Percentiles rank a stretch among this genome's conserved stretches.
These are phyloP conservation scores for Phymatocera aterrima DNA, from an alignment of 2,888 invertebrate genomes.

Conservation along the genomic window DNA sequence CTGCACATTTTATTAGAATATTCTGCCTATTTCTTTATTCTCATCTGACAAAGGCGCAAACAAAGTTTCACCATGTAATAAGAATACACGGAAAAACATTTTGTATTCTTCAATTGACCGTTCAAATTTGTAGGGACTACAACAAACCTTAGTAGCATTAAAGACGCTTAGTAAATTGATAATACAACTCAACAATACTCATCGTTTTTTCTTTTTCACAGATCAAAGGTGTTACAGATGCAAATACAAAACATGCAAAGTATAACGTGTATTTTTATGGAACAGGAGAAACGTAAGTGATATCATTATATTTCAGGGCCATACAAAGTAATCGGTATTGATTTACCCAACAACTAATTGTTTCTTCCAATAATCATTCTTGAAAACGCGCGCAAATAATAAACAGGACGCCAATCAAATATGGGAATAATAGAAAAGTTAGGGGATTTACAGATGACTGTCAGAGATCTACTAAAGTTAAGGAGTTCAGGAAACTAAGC, in stretches of 20 bases:
- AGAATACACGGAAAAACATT: background rate
- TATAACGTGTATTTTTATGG: conserved; percentile 96
- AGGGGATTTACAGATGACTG: no score
- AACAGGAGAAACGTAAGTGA: conserved; percentile 92
- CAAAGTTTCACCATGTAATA: background rate
- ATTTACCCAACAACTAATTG: background rate
- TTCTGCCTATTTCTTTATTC: no score
- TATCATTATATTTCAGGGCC: conserved; percentile 7
- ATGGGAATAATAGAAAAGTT: no score
- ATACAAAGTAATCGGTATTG: background rate
- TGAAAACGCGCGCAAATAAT: background rate
- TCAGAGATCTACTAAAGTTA: no score
- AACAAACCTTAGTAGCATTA: no score
- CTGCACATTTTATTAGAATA: background rate
- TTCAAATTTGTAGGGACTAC: background rate
- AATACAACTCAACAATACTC: background rate
- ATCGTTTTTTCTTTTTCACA: conserved; percentile 73
- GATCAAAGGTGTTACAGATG: conserved; percentile 78
- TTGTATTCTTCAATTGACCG: background rate
- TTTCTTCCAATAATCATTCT: background rate
- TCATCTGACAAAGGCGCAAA: no score
- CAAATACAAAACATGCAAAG: conserved; percentile 81
- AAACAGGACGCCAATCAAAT: no score
- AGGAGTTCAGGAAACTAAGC: no score
- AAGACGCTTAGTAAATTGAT: no score